These are phyloP conservation scores for Oscheius sp. DNA, from an alignment of 1,140 invertebrate genomes.

Conservation along the genomic window DNA sequence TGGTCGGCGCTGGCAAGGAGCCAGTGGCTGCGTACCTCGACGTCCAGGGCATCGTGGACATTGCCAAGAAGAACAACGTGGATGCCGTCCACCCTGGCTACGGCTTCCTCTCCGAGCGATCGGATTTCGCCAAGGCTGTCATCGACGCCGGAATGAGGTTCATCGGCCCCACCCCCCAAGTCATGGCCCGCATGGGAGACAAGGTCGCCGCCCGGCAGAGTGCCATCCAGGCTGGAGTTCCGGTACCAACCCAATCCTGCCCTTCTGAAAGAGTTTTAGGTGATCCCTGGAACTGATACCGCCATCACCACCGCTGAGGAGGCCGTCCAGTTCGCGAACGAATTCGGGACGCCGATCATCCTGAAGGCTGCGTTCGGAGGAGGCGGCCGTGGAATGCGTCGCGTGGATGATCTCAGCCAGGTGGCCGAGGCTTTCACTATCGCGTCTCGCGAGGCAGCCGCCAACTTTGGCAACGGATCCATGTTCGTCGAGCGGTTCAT, in stretches of 20 bases:
- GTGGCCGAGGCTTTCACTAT: constrained; percentile 84
- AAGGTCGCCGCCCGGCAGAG: constrained; percentile 74
- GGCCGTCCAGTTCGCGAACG: constrained; percentile 82
- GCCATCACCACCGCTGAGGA: constrained; percentile 83
- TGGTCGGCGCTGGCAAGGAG: constrained; percentile 88
- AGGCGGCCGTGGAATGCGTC: constrained; percentile 95
- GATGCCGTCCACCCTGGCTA: constrained; percentile 93
- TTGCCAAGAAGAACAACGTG: constrained; percentile 78
- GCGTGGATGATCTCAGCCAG: constrained; percentile 83
- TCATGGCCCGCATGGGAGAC: constrained; percentile 95
- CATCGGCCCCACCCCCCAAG: constrained; percentile 87
- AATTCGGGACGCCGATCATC: constrained; percentile 92
- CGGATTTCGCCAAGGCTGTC: constrained; percentile 92
- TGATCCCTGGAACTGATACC: constrained; percentile 81
- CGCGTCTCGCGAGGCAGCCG: constrained; percentile 86
- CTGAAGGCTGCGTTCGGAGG: constrained; percentile 98
- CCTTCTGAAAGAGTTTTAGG: constrained; percentile 50
- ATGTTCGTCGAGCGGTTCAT: constrained; percentile 99
- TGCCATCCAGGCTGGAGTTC: constrained; percentile 74
- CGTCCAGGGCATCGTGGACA: constrained; percentile 90
- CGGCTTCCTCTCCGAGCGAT: constrained; percentile 90
- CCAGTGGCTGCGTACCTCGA: constrained; percentile 84
- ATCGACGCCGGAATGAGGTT: constrained; percentile 86
- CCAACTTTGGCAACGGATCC: constrained; percentile 96
- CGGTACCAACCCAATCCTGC: neutral